Base-by-base conservation (phyloP, 1,140 invertebrate genomes). In the Carcinoscorpius rotundicauda region DNA sequence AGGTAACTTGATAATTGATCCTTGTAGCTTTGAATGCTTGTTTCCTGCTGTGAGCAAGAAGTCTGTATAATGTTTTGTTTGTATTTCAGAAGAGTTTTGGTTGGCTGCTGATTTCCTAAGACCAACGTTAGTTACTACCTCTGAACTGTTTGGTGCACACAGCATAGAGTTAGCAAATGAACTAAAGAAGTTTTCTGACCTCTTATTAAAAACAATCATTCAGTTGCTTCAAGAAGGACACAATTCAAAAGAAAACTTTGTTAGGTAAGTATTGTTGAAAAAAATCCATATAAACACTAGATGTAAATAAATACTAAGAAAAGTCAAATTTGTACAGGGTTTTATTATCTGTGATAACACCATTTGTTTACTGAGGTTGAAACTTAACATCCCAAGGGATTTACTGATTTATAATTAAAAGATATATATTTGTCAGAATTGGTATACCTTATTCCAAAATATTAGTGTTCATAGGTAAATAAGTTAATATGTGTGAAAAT, bases 101-200 rank as follows among this genome's bases (percentile, higher is more conserved):
- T 69, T 77, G 64, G 76, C 81, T 52, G 72, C 79, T 62, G 68
- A 71, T 4, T 79, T 78, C 69, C 70, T 83, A 4, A 72, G 80
- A 66, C 64, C 77, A 56, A 79, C 77, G 70, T 67, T 84, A 10
- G 58, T 69, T 4, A 73, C 76, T 52, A 71, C 82, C n/a, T 76
- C 77, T 67, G 71, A 78, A 66, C 75, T 77, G 62, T 85, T 79
- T 76, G 84, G 83, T 0, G 66, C 65, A 6, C 73, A 75, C 52
- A 84, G 83, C 69, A 75, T 84, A 60, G 83, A 85, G 75, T 68
- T 82, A 63, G 79, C 76, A 0, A 76, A 80, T 64, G 82, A 84
- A 73, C 74, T 84, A 48, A 79, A 76, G 61, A 78, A 79, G 62
- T 72, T 73, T 53, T 71, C 74, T 48, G 77, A 78, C 57, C 65